These are phyloP conservation scores for Mermis nigrescens DNA, from an alignment of 2,888 invertebrate species.

Conservation along the genomic window DNA sequence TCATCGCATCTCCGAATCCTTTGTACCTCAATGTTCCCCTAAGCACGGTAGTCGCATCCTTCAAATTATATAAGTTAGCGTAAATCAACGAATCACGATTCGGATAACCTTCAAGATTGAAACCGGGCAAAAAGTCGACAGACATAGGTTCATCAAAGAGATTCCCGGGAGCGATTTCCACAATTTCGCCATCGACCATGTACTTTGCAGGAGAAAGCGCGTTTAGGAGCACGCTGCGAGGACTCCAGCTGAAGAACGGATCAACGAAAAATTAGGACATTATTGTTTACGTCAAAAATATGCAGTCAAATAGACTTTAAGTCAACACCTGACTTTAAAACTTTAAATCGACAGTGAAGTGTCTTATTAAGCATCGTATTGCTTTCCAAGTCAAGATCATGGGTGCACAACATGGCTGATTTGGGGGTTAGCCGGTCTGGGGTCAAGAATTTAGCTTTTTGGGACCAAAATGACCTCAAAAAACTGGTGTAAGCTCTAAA, in stretches of 20 bases:
- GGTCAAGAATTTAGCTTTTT: too few species aligned
- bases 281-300: background rate
- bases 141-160: conserved; percentile 60
- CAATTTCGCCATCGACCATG: conserved; percentile 55
- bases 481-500: too few species aligned
- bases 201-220: conserved; percentile 74
- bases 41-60: conserved; percentile 56
- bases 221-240: conserved; percentile 72
- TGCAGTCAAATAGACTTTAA: too few species aligned
- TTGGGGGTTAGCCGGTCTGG: too few species aligned
- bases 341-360: too few species aligned
- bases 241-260: conserved; percentile 88
- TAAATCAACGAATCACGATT: conserved; percentile 86
- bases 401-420: too few species aligned
- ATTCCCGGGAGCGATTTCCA: conserved; percentile 71
- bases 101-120: conserved; percentile 84
- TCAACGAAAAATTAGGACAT: background rate
- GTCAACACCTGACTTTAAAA: too few species aligned
- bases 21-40: conserved; percentile 62
- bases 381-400: too few species aligned
- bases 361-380: too few species aligned
- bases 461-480: too few species aligned
- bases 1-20: conserved; percentile 71
- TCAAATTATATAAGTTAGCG: conserved; percentile 63
- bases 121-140: conserved; percentile 80